Evolutionary conservation across 2,888 invertebrate species (phyloP), one percentile per base, ranked within the genome.

Genomic region (Adineta ricciae): DNA sequence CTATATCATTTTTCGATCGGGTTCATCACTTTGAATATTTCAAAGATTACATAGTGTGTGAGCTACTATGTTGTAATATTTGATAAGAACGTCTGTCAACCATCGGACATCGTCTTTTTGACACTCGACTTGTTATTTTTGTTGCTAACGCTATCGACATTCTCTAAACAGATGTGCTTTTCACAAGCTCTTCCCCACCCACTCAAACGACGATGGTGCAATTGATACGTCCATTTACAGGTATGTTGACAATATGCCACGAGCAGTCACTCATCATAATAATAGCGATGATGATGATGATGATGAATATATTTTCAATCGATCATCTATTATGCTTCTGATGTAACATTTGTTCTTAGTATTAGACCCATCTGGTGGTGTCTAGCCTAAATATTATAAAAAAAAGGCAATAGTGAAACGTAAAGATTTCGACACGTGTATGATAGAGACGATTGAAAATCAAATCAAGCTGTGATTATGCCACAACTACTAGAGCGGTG

Each of bases 221-320:
- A 64, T 64, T 64, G 64, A 64, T 64, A 32, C 36, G 19, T 64
- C 32, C 32, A 64, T 64, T 64, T 64, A 64, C 64, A 64, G 64
- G 64, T 64, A 64, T 64, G 64, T 64, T 64, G 64, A 64, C 64
- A 64, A 36, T 64, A 64, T 64, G 64, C 64, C 64, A 64, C 64
- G 64, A 64, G 64, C 64, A 64, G 32, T 64, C 64, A 64, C 64
- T 64, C 64, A 16, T 50, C 11, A 16, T 50, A 50, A 64, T 64
- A 16, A 64, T 64, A 19, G 32, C 32, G 32, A 64, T 64, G 64
- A 64, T 64, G 64, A 64, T 46, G 14, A 64, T 64, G 32, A 64
- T 64, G 64, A 64, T 64, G 64, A 64, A 64, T 64, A 64, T 32
- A 32, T 64, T 64, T 46, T 46, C 64, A 36, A 64, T 36, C 64